Evolutionary conservation across 2,797 vertebrate genomes (phyloP).

Genomic region (Danio choprae): DNA sequence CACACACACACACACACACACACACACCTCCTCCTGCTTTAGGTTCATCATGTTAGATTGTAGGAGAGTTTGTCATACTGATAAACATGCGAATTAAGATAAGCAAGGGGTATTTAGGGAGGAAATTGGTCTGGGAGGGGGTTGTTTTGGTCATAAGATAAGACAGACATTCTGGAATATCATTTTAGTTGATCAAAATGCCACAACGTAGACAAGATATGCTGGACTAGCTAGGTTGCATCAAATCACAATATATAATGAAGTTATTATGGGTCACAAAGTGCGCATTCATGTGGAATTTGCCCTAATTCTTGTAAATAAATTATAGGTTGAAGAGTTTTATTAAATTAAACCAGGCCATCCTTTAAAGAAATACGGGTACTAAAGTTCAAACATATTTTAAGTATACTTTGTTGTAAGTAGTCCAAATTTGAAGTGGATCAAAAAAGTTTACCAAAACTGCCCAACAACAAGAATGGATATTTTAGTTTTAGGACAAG

Average conservation of each 20-base stretch:
- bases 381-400: too few relatives aligned
- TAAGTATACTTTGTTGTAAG: too few relatives aligned
- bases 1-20: not conserved
- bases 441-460: too few relatives aligned
- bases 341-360: not conserved
- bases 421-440: too few relatives aligned
- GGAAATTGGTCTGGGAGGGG: slow-evolving; percentile 22
- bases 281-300: not conserved
- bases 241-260: not conserved
- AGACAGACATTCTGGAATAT: slow-evolving; percentile 6
- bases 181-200: not conserved
- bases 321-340: not conserved
- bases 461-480: too few relatives aligned
- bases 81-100: slow-evolving; percentile 42
- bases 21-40: not conserved
- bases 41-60: not conserved
- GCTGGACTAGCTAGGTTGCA: not conserved
- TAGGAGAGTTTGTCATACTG: not conserved
- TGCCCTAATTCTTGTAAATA: not conserved
- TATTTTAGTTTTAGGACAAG: too few relatives aligned
- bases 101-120: slow-evolving; percentile 21
- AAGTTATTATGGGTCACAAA: not conserved
- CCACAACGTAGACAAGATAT: not conserved
- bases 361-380: not conserved
- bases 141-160: slow-evolving; percentile 35